Evolutionary conservation across 1,140 invertebrate species (phyloP).

Genomic region (Drosophila biarmipes): DNA sequence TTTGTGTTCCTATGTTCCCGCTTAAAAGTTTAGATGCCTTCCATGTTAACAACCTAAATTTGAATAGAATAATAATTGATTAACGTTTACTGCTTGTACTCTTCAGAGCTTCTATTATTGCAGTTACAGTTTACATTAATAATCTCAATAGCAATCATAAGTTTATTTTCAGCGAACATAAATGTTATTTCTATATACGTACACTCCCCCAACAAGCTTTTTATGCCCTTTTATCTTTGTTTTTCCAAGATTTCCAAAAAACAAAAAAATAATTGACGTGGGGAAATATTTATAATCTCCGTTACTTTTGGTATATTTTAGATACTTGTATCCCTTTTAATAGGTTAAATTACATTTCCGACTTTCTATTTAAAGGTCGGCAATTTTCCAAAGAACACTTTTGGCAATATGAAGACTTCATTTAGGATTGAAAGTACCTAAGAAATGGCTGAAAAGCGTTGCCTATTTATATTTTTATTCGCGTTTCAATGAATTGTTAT

Average conservation of each 20-base stretch:
- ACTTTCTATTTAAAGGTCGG: neutral
- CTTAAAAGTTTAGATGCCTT: conserved; percentile 8
- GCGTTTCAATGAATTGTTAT: neutral
- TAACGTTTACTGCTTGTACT: conserved; percentile 11
- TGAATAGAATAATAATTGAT: conserved; percentile 4
- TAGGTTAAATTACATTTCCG: neutral
- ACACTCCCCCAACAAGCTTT: conserved; percentile 1
- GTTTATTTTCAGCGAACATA: conserved; percentile 13
- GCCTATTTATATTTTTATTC: neutral
- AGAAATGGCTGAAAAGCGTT: neutral
- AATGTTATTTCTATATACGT: conserved; percentile 10
- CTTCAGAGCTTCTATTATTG: conserved; percentile 9
- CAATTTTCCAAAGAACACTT: no score
- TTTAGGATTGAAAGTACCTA: neutral
- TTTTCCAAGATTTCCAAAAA: neutral
- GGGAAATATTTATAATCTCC: neutral
- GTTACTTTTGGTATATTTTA: no score
- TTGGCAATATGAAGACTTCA: neutral
- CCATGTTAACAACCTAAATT: conserved; percentile 5
- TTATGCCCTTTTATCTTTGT: neutral
- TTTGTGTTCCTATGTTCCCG: conserved; percentile 7
- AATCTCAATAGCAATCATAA: conserved; percentile 6
- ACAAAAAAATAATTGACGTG: neutral
- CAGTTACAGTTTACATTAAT: conserved; percentile 7
- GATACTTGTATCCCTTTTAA: neutral